Base-by-base conservation (phyloP, 2,797 vertebrate genomes). In the Phaenicophaeus curvirostris region DNA sequence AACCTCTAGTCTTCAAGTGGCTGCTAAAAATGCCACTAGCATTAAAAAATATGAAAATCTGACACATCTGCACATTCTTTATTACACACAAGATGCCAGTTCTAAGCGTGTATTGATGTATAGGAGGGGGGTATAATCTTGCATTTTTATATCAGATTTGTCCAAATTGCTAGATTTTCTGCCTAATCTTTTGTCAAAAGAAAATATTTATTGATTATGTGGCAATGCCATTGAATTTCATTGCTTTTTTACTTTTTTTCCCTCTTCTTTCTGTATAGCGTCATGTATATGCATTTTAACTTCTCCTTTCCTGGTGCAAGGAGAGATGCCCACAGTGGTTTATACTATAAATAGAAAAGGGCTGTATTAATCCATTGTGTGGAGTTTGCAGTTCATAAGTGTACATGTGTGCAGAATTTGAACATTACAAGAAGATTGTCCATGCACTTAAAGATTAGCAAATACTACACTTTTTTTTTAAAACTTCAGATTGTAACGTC, bases 121-220 rank as follows among this genome's bases (percentile, higher is more conserved):
- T 9, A 82, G 25, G 4, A 69, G 1, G 1, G 15, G 16, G 20
- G 58, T 25, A 15, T 25, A 0, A 1, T 41, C 88, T 54, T 62
- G 8, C 8, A 27, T 33, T 84, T 86, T 85, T 63, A 11, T 5
- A n/a, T 27, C 6, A 84, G 5, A 42, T 35, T 68, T 85, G 6
- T 42, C 20, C 8, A 62, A 20, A 51, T 77, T 51, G 30, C 20
- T 66, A 31, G 31, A 3, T 39, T 27, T 68, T 50, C 27, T 66
- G 7, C 19, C 6, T 35, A 19, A 39, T 57, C 4, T 54, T 53
- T 80, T 77, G 33, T 44, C 3, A 16, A 11, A 4, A 66, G 27
- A 92, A 86, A 69, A 50, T 24, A 4, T n/a, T 77, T 69, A 53
- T 55, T 11, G 3, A 37, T 54, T 80, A 41, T 80, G 76, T 77